Evolutionary conservation across 2,888 invertebrate species (phyloP).

Genomic region (Bombylius discolor): DNA sequence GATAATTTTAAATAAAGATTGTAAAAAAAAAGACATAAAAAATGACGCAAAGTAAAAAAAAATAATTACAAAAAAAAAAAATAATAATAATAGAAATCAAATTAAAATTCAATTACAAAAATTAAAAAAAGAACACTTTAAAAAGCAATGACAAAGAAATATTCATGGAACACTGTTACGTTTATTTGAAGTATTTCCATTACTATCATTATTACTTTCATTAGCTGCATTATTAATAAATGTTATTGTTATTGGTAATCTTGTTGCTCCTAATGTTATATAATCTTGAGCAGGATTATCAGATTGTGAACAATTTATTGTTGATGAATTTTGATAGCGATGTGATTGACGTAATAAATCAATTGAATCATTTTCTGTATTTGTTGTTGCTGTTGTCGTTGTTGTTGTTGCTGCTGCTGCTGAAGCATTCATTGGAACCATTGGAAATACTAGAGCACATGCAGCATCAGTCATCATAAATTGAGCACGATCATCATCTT

Average conservation of each 20-base stretch:
- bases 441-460: conserved; percentile 5
- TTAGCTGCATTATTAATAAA: neutral
- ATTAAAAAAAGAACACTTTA: conserved; percentile 5
- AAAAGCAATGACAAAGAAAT: conserved; percentile 7
- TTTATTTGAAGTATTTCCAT: neutral
- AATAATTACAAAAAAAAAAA: no score
- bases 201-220: neutral
- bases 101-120: neutral
- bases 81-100: no score
- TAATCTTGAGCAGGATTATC: neutral
- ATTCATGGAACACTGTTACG: conserved; percentile 11
- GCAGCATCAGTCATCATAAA: conserved; percentile 4
- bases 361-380: neutral
- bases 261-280: no score
- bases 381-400: neutral
- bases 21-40: no score
- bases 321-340: no score
- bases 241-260: no score
- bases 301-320: neutral
- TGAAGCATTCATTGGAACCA: neutral
- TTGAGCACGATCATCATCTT: neutral
- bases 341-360: no score
- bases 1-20: no score
- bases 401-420: neutral
- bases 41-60: no score